phyloP scores from a whole-genome alignment of 2,888 invertebrate genomes.

The Brassicogethes aeneus region DNA sequence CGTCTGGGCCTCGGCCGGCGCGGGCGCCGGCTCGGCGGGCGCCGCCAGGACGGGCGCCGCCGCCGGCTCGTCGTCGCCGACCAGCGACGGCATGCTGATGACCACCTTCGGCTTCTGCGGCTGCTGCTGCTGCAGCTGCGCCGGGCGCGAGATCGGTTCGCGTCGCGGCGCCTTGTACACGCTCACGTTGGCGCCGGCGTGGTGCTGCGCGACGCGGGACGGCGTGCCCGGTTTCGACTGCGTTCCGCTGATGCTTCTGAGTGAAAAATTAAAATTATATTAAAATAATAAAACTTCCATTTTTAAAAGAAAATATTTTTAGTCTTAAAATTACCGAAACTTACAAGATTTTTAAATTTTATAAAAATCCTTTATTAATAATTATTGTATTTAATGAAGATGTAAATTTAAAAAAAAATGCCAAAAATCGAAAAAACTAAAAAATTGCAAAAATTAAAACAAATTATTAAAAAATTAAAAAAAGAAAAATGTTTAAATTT shows the following conservation, averaged over 20 bases:
- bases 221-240: not conserved
- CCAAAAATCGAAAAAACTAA: too few relatives aligned
- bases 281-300: too few relatives aligned
- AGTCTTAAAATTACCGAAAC: too few relatives aligned
- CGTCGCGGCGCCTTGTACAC: not conserved
- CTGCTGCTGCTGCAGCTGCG: slow-evolving; percentile 6
- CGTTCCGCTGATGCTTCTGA: not conserved
- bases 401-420: too few relatives aligned
- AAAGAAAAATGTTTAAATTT: too few relatives aligned
- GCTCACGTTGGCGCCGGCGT: slow-evolving; percentile 1
- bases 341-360: too few relatives aligned
- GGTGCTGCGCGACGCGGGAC: not conserved
- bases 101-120: slow-evolving; percentile 22
- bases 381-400: too few relatives aligned
- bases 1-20: slow-evolving; percentile 3
- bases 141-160: not conserved
- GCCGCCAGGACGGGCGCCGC: slow-evolving; percentile 21
- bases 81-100: slow-evolving; percentile 34
- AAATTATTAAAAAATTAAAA: too few relatives aligned
- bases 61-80: slow-evolving; percentile 31
- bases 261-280: not conserved
- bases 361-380: too few relatives aligned
- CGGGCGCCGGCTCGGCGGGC: slow-evolving; percentile 4
- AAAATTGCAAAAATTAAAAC: too few relatives aligned
- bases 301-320: too few relatives aligned